Evolutionary conservation across 2,888 invertebrate genomes (phyloP).

Genomic region (Nephrotoma guestfalica): DNA sequence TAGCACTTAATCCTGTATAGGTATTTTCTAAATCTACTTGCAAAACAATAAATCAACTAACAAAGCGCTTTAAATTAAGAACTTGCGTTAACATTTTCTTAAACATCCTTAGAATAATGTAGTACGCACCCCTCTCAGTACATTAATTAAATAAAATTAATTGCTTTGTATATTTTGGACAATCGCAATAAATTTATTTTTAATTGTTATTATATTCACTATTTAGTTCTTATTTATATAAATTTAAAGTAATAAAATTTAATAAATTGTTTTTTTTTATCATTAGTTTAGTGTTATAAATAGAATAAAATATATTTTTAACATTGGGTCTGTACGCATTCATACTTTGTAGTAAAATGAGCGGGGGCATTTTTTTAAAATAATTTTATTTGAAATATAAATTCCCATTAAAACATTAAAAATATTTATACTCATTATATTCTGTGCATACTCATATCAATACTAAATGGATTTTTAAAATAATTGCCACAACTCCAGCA

Average conservation of each 20-base stretch:
- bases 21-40: too few species aligned
- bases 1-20: too few species aligned
- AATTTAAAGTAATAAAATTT: neutral
- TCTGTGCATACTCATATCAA: neutral
- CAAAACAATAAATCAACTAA: too few species aligned
- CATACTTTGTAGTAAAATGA: neutral
- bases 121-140: neutral
- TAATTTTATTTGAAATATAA: neutral
- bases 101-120: neutral
- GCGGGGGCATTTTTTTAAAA: neutral
- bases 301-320: neutral
- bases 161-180: neutral
- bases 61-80: neutral
- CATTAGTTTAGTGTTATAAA: neutral
- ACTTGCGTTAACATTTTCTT: neutral
- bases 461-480: neutral
- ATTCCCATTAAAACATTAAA: neutral
- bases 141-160: neutral
- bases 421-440: neutral
- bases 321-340: too few species aligned
- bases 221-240: neutral
- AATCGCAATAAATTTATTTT: slow-evolving; percentile 1
- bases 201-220: slow-evolving; percentile 1
- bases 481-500: neutral
- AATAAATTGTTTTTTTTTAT: neutral